Percentiles rank a stretch among this genome's conserved stretches.
These are phyloP conservation scores for Erythrolamprus reginae DNA, from an alignment of 2,113 vertebrate species.

Conservation along the genomic window DNA sequence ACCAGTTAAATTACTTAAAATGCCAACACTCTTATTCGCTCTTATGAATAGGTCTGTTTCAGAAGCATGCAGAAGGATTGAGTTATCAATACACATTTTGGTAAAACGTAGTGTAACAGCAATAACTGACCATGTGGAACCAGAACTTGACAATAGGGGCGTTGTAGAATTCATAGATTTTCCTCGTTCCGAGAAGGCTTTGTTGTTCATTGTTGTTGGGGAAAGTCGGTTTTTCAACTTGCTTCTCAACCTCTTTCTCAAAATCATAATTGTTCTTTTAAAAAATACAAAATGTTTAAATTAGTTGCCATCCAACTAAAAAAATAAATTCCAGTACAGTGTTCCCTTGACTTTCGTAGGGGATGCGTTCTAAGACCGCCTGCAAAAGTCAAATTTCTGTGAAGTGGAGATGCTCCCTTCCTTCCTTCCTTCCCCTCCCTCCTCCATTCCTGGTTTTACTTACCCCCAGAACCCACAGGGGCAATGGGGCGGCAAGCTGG, in stretches of 20 bases:
- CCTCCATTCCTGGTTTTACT: no score
- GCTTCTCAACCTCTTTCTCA: slow-evolving; percentile 70
- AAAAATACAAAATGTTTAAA: slow-evolving; percentile 27
- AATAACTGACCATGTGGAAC: slow-evolving; percentile 88
- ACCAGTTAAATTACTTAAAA: not conserved
- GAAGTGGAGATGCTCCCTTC: no score
- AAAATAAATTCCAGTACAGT: not conserved
- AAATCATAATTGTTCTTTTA: slow-evolving; percentile 71
- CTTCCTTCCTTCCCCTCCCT: no score
- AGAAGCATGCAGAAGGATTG: not conserved
- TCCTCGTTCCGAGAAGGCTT: slow-evolving; percentile 72
- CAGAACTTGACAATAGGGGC: slow-evolving; percentile 98
- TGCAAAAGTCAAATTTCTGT: no score
- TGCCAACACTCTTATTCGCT: not conserved
- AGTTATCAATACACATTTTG: not conserved
- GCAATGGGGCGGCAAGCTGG: no score
- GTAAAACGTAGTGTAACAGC: not conserved
- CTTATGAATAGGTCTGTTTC: not conserved
- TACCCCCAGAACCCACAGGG: no score
- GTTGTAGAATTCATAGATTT: slow-evolving; percentile 90
- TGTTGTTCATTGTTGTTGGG: slow-evolving; percentile 42
- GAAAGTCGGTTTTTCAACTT: slow-evolving; percentile 41
- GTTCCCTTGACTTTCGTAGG: no score
- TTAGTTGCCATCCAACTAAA: not conserved
- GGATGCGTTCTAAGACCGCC: no score